A percentile compares a stretch with the other conserved stretches of the same genome.
Evolutionary conservation across 1,140 invertebrate species (phyloP).

Genomic region (Trichonephila clavata): DNA sequence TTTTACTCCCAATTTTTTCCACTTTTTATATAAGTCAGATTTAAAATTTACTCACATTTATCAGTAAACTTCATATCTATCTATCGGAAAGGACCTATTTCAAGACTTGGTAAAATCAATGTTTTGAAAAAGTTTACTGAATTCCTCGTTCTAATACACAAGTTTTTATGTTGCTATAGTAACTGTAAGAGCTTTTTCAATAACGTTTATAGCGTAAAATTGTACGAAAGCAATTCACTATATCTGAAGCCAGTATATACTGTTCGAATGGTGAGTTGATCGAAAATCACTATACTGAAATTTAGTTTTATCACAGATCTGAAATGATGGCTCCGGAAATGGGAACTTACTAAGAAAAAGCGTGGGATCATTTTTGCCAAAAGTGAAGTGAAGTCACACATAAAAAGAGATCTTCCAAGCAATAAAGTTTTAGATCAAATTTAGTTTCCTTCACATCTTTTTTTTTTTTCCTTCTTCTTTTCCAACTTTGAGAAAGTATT

Average conservation of each 20-base stretch:
- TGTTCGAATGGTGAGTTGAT: conserved; percentile 5
- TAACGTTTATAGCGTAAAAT: conserved; percentile 12
- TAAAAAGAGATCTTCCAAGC: background rate
- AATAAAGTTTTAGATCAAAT: conserved; percentile 5
- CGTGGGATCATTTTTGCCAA: background rate
- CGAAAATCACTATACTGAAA: conserved; percentile 26
- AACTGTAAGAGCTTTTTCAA: conserved; percentile 22
- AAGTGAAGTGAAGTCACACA: background rate
- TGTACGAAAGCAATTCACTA: background rate
- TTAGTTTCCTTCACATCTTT: background rate
- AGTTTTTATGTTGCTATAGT: conserved; percentile 16
- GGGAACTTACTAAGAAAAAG: background rate
- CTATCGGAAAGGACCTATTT: background rate
- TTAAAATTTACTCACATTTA: too few relatives aligned
- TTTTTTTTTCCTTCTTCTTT: too few relatives aligned
- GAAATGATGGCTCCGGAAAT: conserved; percentile 26
- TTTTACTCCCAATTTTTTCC: too few relatives aligned
- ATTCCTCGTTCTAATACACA: conserved; percentile 1
- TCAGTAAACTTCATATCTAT: too few relatives aligned
- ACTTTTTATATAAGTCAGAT: too few relatives aligned
- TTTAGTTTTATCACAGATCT: conserved; percentile 7
- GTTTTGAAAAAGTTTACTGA: background rate
- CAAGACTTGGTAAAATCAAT: background rate
- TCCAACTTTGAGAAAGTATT: too few relatives aligned
- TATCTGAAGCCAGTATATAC: background rate